Base-by-base conservation (phyloP, 1,140 invertebrate species). In the Drosophila pandora region DNA sequence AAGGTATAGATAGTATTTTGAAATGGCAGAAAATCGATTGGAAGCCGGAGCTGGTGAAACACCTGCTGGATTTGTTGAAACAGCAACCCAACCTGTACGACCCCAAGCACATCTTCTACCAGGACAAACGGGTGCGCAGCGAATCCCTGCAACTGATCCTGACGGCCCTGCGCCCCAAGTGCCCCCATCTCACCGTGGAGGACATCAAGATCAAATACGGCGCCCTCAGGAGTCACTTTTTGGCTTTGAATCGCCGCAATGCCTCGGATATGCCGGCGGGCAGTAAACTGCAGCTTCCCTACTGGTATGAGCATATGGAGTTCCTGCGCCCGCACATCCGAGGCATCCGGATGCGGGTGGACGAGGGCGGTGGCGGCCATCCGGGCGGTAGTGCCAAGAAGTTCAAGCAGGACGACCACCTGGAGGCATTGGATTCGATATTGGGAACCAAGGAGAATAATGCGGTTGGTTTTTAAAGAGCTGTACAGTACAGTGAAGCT, bases 271-370 rank as follows among this genome's bases (percentile, higher is more conserved):
- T 12, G 28, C 17, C 17, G 17, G 17, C 17, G 12, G 34, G 21
- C 7, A 47, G 17, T 17, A 17, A 17, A 17, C 17, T 17, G 7
- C 17, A 30, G 28, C 8, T 48, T 6, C 56, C 56, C 41, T 34
- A 32, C 2, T 58, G 56, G 56, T 58, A 25, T 8, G 8, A 23
- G 0, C 9, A 34, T 28, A 59, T 49, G 57, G 43, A 49, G 3
- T 48, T 58, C 43, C 7, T 34, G 28, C 4, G 5, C 7, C 9
- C 56, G 1, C 43, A 59, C 8, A 21, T 17, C 3, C n/a, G 9
- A 1, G 28, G 1, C 3, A 30, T 13, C n/a, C 22, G 21, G n/a
- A 4, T 13, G 37, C 37, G 37, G 37, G 22, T n/a, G 23, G 25
- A 30, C 22, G 23, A 25, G 3, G n/a, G 2, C 7, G 25, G n/a